Conservation (phyloP, 2,113 vertebrate genomes). For the Saimiri boliviensis region DNA sequence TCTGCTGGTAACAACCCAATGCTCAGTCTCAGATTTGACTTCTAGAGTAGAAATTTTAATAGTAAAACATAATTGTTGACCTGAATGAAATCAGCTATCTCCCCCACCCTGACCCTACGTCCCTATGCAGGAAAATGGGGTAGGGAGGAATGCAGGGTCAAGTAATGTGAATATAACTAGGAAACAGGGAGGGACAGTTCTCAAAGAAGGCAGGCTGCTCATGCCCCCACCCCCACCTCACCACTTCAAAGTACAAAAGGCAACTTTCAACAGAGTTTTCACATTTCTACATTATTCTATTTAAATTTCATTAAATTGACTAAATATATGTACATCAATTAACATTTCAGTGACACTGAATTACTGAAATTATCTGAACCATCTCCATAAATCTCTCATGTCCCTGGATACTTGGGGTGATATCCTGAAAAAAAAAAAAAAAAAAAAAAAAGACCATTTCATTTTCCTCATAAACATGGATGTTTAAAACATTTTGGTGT, state of each 20-base stretch:
- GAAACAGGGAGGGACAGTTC: neutral
- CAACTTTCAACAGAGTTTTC: neutral
- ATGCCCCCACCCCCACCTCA: neutral
- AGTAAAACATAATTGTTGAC: neutral
- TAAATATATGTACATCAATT: neutral
- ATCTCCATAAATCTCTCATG: neutral
- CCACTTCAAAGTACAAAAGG: too few relatives aligned
- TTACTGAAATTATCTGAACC: neutral
- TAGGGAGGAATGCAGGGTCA: neutral
- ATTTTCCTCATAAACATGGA: neutral
- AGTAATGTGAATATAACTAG: neutral
- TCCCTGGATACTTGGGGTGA: neutral
- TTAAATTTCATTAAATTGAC: neutral
- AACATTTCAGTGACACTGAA: neutral
- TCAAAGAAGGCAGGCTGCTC: neutral
- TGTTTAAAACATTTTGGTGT: neutral
- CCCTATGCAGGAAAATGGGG: neutral
- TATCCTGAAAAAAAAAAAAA: neutral
- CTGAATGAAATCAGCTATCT: neutral
- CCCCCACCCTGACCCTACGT: neutral
- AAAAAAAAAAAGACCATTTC: neutral
- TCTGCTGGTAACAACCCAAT: neutral
- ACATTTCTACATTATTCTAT: neutral
- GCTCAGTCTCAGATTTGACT: neutral
- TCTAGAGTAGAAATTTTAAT: neutral